A percentile compares a stretch with the other conserved stretches of the same genome.
Evolutionary conservation across 2,113 vertebrate species (phyloP).

Genomic region (Solenodon paradoxus): DNA sequence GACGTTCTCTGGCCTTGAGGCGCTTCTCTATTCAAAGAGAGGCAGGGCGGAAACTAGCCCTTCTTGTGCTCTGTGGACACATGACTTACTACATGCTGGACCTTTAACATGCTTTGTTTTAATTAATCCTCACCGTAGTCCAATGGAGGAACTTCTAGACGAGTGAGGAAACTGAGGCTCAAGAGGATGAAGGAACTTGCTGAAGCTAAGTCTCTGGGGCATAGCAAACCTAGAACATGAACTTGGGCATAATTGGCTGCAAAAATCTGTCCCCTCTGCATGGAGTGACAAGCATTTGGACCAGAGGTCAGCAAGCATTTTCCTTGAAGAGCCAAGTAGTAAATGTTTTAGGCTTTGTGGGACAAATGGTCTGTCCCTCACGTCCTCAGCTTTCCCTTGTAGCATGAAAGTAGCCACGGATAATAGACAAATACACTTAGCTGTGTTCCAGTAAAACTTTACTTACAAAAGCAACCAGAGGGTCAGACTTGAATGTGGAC

Average conservation of each 20-base stretch:
- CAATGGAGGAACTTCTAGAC: background rate
- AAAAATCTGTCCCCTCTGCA: background rate
- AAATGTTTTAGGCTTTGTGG: background rate
- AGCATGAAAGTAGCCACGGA: background rate
- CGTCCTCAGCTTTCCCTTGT: background rate
- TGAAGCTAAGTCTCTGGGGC: background rate
- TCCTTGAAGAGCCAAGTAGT: background rate
- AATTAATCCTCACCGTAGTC: background rate
- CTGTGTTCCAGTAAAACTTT: background rate
- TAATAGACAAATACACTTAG: background rate
- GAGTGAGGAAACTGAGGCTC: background rate
- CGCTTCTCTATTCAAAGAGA: background rate
- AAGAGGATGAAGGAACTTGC: background rate
- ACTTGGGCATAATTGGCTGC: background rate
- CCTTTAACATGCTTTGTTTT: background rate
- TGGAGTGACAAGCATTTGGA: background rate
- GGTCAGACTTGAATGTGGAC: background rate
- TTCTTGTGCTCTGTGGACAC: no score
- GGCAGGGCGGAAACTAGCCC: background rate
- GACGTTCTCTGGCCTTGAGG: background rate
- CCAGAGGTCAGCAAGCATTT: background rate
- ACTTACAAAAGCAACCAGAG: background rate
- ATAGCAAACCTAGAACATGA: background rate
- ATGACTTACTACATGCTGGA: background rate
- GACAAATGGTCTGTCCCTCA: background rate